Evolutionary conservation across 2,797 vertebrate genomes (phyloP), one percentile per base, ranked within the genome.

Genomic region (Ciconia nigra): DNA sequence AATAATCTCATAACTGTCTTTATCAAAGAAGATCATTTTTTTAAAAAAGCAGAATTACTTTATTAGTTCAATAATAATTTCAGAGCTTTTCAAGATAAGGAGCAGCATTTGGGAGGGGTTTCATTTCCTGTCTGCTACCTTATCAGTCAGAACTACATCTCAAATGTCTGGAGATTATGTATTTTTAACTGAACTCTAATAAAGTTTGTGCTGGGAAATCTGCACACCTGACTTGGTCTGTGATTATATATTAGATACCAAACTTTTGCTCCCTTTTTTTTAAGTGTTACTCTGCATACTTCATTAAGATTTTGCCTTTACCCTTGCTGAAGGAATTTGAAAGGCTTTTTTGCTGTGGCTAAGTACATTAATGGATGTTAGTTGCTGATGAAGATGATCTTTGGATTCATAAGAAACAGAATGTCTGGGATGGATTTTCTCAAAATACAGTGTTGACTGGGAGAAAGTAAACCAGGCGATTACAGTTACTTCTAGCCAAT

Each of bases 111-210:
- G 97, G 98, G 98, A 98, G 98, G 98, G 98, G 97, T 99, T 99
- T 99, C 98, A 99, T 99, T 99, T 99, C 99, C 99, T 99, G 99
- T 97, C 97, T 99, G 98, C 98, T 78, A 24, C 89, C 91, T 97
- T 98, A 98, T 98, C 98, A 95, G 96, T 72, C 93, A 96, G 93
- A 98, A 98, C 96, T 98, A 98, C 95, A 98, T 98, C 97, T 98
- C 97, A 96, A 97, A 65, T 97, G 98, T 98, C 98, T 98, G 97
- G 97, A 98, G 97, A 97, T 97, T 96, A 67, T 98, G 95, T 98
- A 97, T 98, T 98, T 98, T 97, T 98, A 98, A 98, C 98, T 95
- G 79, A 98, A 97, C 97, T 98, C 94, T 98, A 98, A 98, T 98
- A 98, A 98, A 98, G 97, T 98, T 97, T 97, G 93, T 97, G 91